Conservation (phyloP, 2,888 invertebrate species). For the Gryllus longicercus region DNA sequence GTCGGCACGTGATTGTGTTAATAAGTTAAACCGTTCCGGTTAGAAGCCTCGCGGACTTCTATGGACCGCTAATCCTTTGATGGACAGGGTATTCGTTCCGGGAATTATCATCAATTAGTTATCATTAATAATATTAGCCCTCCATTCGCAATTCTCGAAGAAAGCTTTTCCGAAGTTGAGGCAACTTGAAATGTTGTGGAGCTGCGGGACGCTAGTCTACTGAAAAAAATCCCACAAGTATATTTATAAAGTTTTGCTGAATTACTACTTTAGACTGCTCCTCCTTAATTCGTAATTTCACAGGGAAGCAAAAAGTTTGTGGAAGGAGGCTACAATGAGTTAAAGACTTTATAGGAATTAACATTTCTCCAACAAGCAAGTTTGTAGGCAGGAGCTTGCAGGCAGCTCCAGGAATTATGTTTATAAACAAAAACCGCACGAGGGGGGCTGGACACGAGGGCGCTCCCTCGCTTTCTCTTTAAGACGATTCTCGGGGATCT, state of each 20-base stretch:
- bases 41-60: background rate
- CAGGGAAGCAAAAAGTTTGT: constrained; percentile 3
- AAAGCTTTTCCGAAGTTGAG: background rate
- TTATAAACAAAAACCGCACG: background rate
- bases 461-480: too few species aligned
- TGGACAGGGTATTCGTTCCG: background rate
- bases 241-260: constrained; percentile 17
- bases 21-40: constrained; percentile 11
- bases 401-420: background rate
- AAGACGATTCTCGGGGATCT: too few species aligned
- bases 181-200: background rate
- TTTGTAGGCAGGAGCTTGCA: too few species aligned
- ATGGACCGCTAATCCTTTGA: constrained; percentile 5
- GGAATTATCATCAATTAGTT: constrained; percentile 10
- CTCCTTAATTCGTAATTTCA: background rate
- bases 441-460: too few species aligned
- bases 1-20: background rate
- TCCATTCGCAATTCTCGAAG: background rate
- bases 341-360: constrained; percentile 3
- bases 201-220: background rate
- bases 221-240: constrained; percentile 17
- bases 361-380: background rate
- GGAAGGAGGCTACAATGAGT: constrained; percentile 6
- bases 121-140: constrained; percentile 8
- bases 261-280: background rate